Base-by-base conservation (phyloP, 2,888 invertebrate genomes). In the Romanomermis culicivorax region DNA sequence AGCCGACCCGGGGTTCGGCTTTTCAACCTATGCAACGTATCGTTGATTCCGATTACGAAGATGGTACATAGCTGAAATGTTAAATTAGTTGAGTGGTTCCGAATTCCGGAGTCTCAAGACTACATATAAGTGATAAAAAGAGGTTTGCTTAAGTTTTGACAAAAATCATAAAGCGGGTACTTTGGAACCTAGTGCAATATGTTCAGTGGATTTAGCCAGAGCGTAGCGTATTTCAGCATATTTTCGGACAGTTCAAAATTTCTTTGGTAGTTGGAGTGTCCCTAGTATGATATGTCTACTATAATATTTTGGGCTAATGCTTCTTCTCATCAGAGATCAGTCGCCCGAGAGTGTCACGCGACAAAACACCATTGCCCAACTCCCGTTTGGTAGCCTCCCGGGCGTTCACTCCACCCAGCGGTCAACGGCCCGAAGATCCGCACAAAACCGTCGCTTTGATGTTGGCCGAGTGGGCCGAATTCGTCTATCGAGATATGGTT, bases 401-500 rank as follows among this genome's bases (percentile, higher is more conserved):
- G 29, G 45, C 62, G 24, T 60, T 64, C 54, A 54, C 53, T 2
- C 56, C 58, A 29, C 50, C 55, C 20, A 17, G 23, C 1, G 36
- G 36, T 7, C 36, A 7, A 17, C 7, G 36, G 36, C 11, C 36
- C 11, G 36, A 17, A 7, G 36, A 54, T 11, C 53, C 56, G 11
- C 63, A 65, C 55, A 57, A 58, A 14, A 55, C 56, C 2, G 88
- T 89, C 70, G 83, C 86, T 0, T 73, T 89, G 23, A 84, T 89
- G 82, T 78, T 66, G 24, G 61, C 63, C 2, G 63, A 63, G 30
- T 68, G 66, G 63, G 57, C 66, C 1, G 63, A 66, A 20, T 68
- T 67, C 55, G 45, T 68, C 30, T 66, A 66, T 55, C 63, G 63
- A 55, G 67, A 67, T 55, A 47, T 65, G 48, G 66, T 75, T 75